Percentiles rank a stretch among this genome's conserved stretches.
Evolutionary conservation across 2,888 invertebrate genomes (phyloP).

Genomic region (Craniophora ligustri): DNA sequence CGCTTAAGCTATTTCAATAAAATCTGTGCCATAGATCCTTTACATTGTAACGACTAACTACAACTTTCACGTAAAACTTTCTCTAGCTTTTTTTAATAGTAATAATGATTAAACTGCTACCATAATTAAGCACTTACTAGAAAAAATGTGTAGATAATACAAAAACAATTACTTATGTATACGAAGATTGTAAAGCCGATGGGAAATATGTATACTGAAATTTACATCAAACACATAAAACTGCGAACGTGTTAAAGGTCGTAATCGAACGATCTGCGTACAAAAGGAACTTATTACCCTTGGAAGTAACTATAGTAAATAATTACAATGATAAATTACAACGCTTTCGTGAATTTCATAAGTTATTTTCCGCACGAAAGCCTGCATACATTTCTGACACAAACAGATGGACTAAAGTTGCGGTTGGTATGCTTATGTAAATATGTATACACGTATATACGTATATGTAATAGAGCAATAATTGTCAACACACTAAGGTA

Average conservation of each 20-base stretch:
- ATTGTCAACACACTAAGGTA: constrained; percentile 32
- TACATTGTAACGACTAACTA: no score
- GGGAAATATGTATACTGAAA: background rate
- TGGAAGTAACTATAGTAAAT: constrained; percentile 45
- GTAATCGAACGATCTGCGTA: constrained; percentile 35
- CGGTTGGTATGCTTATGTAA: constrained; percentile 26
- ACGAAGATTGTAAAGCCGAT: constrained; percentile 24
- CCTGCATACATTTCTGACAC: constrained; percentile 42
- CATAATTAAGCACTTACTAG: background rate
- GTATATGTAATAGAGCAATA: constrained; percentile 35
- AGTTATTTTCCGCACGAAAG: constrained; percentile 46
- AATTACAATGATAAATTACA: constrained; percentile 51
- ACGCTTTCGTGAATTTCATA: constrained; percentile 40
- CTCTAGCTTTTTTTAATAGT: no score
- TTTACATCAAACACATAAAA: constrained; percentile 21
- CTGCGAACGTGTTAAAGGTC: constrained; percentile 25
- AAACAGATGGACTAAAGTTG: constrained; percentile 46
- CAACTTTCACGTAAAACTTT: no score
- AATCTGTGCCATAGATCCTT: background rate
- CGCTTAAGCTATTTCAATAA: background rate
- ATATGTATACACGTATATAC: constrained; percentile 12
- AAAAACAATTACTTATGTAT: constrained; percentile 11
- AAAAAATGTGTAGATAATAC: constrained; percentile 22
- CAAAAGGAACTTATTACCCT: constrained; percentile 30
- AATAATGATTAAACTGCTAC: no score